Evolutionary conservation across 2,113 vertebrate species (phyloP).

Genomic region (Tyto alba): DNA sequence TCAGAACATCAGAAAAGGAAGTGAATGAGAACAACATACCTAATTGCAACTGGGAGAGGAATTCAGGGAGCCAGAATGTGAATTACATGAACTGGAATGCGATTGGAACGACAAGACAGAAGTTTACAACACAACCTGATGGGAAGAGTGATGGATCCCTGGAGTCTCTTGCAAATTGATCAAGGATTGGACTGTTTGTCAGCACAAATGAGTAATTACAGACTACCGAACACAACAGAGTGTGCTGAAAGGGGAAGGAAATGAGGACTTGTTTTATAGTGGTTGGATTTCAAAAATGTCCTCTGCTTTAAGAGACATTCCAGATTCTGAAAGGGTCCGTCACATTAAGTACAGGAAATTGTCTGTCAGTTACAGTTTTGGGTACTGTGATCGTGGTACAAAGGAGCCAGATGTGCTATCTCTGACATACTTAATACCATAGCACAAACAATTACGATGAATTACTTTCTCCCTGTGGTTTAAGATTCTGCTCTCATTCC

Average conservation of each 20-base stretch:
- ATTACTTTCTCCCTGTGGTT: background rate
- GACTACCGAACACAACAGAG: background rate
- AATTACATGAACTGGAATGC: background rate
- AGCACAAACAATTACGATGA: background rate
- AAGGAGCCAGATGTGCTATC: background rate
- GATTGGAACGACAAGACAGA: background rate
- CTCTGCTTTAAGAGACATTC: background rate
- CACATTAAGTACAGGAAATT: slow-evolving; percentile 9
- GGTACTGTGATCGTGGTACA: background rate
- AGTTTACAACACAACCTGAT: background rate
- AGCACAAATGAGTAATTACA: background rate
- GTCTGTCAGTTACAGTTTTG: background rate
- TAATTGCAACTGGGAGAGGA: background rate
- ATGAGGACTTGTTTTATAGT: background rate
- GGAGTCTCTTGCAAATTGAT: background rate
- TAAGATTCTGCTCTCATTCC: background rate
- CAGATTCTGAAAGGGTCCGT: background rate
- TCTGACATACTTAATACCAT: background rate
- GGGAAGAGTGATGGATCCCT: background rate
- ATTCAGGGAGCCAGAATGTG: background rate
- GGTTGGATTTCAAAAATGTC: background rate
- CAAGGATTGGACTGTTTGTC: background rate
- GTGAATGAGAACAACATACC: background rate
- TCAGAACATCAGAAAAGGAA: background rate
- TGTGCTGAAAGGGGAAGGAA: background rate